These are phyloP conservation scores for Nephrotoma guestfalica DNA, from an alignment of 2,888 invertebrate genomes.

Conservation along the genomic window DNA sequence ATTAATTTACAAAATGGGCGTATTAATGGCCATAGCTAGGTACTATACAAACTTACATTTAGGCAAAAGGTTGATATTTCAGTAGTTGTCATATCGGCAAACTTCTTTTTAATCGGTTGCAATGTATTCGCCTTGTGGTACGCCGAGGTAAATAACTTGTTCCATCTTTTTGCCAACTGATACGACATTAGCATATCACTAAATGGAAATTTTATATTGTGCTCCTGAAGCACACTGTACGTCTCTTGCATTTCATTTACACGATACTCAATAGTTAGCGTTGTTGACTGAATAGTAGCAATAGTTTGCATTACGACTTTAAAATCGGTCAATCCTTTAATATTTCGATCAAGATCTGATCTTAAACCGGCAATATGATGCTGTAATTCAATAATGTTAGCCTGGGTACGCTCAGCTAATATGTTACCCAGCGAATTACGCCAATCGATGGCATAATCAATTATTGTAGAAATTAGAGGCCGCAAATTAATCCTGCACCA, in stretches of 20 bases:
- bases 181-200: constrained; percentile 34
- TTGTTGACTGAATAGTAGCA: constrained; percentile 53
- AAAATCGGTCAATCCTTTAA: constrained; percentile 65
- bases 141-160: constrained; percentile 48
- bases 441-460: constrained; percentile 67
- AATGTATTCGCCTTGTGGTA: constrained; percentile 53
- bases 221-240: constrained; percentile 57
- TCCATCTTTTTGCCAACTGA: constrained; percentile 52
- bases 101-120: constrained; percentile 72
- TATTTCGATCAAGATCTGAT: constrained; percentile 55
- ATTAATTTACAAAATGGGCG: background rate
- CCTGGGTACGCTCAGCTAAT: constrained; percentile 48
- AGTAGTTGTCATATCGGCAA: constrained; percentile 61
- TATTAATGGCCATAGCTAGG: background rate
- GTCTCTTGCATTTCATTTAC: constrained; percentile 62
- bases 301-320: constrained; percentile 77
- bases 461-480: constrained; percentile 53
- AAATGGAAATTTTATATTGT: constrained; percentile 42
- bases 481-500: constrained; percentile 48
- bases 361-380: constrained; percentile 55
- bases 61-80: constrained; percentile 42
- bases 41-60: constrained; percentile 22
- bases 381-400: constrained; percentile 52
- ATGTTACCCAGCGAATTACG: constrained; percentile 55
- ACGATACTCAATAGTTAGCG: constrained; percentile 62